Evolutionary conservation across 2,888 invertebrate species (phyloP), one percentile per base, ranked within the genome.

Genomic region (Slavum lentiscoides): DNA sequence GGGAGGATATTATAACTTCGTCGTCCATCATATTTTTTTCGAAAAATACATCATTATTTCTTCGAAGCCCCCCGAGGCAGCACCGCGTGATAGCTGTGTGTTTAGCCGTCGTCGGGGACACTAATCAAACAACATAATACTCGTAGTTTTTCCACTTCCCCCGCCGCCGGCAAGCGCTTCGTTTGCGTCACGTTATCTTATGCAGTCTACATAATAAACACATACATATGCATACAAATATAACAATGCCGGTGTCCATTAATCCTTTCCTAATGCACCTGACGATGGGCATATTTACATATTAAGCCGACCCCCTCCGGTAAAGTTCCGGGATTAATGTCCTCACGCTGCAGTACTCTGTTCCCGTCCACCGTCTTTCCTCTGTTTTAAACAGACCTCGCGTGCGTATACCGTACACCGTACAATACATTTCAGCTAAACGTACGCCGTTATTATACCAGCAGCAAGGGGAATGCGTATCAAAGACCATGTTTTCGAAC

Each of bases 271-370:
- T 49, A 59, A 68, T 62, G 70, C 70, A 70, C 77, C 70, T 70
- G 77, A 69, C 77, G 77, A 70, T 62, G 69, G 37, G 61, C 77
- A 23, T 69, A 70, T 77, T 77, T 70, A 77, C 69, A 77, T 30
- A 30, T 69, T 70, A 53, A 62, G 37, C 61, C 61, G 37, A 58
- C 43, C 77, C 77, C 61, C 15, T 55, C 8, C 19, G 39, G n/a
- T 66, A 74, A 53, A 74, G 53, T 74, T 53, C 64, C 59, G n/a
- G 69, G 59, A n/a, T 76, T 68, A 61, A 76, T 15, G 61, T 68
- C 30, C 68, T 23, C 37, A 17, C 61, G 8, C 43, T 49, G 23
- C 73, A 30, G 37, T 15, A 5, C 30, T 37, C 23, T 17, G 17
- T 37, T 7, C 9, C 11, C 23, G 19, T 21, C 53, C 11, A 11